These are phyloP conservation scores for Micronycteris hirsuta DNA, from an alignment of 2,113 vertebrate species.

Conservation along the genomic window DNA sequence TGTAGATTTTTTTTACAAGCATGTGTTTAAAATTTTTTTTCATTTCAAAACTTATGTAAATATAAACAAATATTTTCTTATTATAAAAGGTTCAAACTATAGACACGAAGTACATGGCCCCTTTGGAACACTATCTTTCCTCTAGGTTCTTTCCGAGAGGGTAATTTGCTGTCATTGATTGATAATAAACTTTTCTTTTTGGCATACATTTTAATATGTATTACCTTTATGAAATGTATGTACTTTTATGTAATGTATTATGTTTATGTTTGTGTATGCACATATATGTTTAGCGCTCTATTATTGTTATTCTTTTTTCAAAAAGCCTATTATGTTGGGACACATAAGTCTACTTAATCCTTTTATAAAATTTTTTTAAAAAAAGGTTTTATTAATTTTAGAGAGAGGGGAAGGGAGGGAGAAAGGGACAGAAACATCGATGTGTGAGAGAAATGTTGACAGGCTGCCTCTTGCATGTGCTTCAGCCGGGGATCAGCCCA, in stretches of 20 bases:
- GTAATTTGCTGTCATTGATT: not conserved
- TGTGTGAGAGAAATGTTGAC: too few species aligned
- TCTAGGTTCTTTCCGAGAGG: not conserved
- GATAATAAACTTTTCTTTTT: not conserved
- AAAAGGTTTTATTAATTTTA: too few species aligned
- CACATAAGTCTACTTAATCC: not conserved
- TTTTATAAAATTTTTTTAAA: not conserved
- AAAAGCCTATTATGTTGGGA: not conserved
- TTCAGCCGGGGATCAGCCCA: too few species aligned
- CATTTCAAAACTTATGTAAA: not conserved
- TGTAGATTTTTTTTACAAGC: not conserved
- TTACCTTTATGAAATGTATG: too few species aligned
- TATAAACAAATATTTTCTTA: not conserved
- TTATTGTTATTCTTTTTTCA: too few species aligned
- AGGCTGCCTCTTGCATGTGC: too few species aligned
- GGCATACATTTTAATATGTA: not conserved
- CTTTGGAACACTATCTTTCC: not conserved
- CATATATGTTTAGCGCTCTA: too few species aligned
- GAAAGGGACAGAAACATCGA: too few species aligned
- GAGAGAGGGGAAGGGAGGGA: too few species aligned
- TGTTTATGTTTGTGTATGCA: too few species aligned
- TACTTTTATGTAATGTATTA: too few species aligned
- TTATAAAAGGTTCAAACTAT: not conserved
- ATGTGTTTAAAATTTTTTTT: not conserved
- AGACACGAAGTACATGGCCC: not conserved